Evolutionary conservation across 30 jellyfish, hydroid and myxozoan species (phyloP), one percentile per base, ranked within the genome.

Genomic region (Mastigias papua): DNA sequence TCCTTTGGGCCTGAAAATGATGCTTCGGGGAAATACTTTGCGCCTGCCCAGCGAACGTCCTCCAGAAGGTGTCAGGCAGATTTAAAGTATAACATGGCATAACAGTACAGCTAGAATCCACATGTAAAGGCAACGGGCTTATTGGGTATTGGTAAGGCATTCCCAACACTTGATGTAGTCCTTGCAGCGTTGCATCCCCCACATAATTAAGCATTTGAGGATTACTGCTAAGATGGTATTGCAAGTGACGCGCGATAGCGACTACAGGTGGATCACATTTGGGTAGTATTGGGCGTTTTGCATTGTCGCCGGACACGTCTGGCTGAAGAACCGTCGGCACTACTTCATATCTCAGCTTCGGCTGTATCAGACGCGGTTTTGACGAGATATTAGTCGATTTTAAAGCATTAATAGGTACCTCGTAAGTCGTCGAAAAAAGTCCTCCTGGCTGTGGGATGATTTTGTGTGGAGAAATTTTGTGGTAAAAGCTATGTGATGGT

Each of bases 21-120:
- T 71, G 81, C 13, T 34, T 33, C 49, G 75, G 9, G 32, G 83
- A 27, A 42, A 80, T 77, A 15, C 58, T 74, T 57, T 64, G 84
- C 73, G 30, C 35, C 35, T 57, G 74, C 31, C 63, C 76, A 19
- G 90, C 68, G 22, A 61, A 49, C 33, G 72, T 60, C 5, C 65
- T 65, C 90, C 90, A 79, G 71, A 57, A 85, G 31, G 78, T 70
- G 16, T 85, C 94, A 0, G 94, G 94, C 75, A 85, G 20, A 66
- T 63, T 85, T 32, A 85, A 29, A 1, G 94, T 57, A 48, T 85
- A 85, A 49, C 94, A 85, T 0, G 94, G 94, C 57, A 60, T 11
- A 15, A 62, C 31, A 26, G 80, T 32, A 4, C 73, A 0, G 26
- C 35, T 46, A 2, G 85, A 34, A 27, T 30, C 27, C 13, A 34